Conservation (phyloP, 2,113 vertebrate species). For the Coreoperca whiteheadi region DNA sequence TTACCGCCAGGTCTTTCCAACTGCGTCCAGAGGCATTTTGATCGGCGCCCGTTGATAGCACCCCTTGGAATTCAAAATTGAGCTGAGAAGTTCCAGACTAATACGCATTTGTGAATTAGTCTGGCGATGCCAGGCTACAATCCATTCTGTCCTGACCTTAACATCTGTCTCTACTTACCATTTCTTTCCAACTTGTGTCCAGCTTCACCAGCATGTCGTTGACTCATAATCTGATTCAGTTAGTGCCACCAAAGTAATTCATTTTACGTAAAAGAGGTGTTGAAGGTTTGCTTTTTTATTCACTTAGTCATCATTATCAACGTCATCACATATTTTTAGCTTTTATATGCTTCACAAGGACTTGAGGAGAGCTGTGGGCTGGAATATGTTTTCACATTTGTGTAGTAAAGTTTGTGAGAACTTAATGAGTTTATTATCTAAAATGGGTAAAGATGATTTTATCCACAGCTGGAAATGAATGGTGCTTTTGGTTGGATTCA, state of each 20-base stretch:
- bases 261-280: background rate
- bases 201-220: background rate
- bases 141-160: background rate
- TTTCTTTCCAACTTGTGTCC: background rate
- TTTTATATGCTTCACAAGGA: background rate
- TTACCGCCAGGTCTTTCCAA: too few relatives aligned
- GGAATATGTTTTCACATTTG: background rate
- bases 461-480: background rate
- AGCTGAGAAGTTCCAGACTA: too few relatives aligned
- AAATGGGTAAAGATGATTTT: background rate
- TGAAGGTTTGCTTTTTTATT: background rate
- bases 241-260: background rate
- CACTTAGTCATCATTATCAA: slow-evolving; percentile 13
- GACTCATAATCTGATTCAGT: slow-evolving; percentile 19
- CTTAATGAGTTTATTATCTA: background rate
- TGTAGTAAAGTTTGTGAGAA: background rate
- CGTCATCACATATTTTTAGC: slow-evolving; percentile 8
- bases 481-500: background rate
- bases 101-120: too few relatives aligned
- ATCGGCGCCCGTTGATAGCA: too few relatives aligned
- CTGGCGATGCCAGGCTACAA: too few relatives aligned
- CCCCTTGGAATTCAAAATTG: too few relatives aligned
- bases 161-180: too few relatives aligned
- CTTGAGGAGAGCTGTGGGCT: slow-evolving; percentile 6
- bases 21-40: too few relatives aligned